These are phyloP conservation scores for Micrasema longulum DNA, from an alignment of 1,140 invertebrate species.

Conservation along the genomic window DNA sequence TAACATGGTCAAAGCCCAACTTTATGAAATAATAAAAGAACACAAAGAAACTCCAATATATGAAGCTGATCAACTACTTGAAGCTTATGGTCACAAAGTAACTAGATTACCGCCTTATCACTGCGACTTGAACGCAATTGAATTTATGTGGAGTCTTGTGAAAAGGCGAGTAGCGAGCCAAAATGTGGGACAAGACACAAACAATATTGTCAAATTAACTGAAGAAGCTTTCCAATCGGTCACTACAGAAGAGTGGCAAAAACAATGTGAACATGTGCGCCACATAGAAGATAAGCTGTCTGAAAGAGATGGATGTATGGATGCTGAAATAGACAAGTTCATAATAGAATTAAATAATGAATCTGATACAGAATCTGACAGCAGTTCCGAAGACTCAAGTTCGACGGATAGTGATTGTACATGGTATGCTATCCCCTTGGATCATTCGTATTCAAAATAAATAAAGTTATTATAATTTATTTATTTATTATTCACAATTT, in stretches of 20 bases:
- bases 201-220: neutral
- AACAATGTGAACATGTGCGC: neutral
- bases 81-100: constrained; percentile 47
- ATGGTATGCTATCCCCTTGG: no score
- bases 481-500: no score
- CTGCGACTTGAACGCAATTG: constrained; percentile 59
- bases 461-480: no score
- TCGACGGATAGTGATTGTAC: no score
- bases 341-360: no score
- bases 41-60: constrained; percentile 40
- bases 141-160: constrained; percentile 57
- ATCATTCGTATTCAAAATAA: no score
- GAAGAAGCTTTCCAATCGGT: neutral
- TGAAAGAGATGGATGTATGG: no score
- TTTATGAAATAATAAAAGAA: constrained; percentile 31
- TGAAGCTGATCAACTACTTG: constrained; percentile 40
- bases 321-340: no score
- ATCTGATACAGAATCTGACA: no score
- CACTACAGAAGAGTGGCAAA: neutral
- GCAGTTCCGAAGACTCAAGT: no score
- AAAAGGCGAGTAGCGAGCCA: constrained; percentile 49
- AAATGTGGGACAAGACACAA: constrained; percentile 35
- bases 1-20: constrained; percentile 8
- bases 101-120: constrained; percentile 59
- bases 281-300: no score